phyloP scores from a whole-genome alignment of 35 echinoderm and acorn worm genomes.

The Holothuria glaberrima region DNA sequence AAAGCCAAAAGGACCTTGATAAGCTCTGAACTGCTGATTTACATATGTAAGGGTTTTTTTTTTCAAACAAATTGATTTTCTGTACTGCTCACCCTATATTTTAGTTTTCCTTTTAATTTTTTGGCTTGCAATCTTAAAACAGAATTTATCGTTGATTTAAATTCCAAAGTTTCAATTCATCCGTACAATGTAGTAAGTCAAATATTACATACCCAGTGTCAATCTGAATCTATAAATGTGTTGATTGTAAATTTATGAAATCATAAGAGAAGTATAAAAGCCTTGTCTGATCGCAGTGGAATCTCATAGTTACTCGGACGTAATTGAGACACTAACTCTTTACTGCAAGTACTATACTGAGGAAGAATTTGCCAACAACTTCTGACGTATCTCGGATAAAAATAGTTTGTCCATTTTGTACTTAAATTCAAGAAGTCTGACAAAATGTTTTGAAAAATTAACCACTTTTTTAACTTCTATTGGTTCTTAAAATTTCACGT shows the following conservation, averaged over 20 bases:
- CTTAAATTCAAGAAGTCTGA: neutral
- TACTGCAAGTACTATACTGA: neutral
- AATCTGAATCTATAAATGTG: neutral
- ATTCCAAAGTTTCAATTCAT: neutral
- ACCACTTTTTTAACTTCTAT: no score
- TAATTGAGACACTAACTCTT: neutral
- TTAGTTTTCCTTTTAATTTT: neutral
- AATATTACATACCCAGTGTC: no score
- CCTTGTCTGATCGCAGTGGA: neutral
- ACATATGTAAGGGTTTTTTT: neutral
- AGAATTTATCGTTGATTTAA: neutral
- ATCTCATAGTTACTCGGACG: no score
- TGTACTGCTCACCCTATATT: neutral
- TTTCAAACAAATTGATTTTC: neutral
- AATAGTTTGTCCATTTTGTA: no score
- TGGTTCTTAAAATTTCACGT: no score
- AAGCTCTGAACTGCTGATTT: no score
- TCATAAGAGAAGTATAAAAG: no score
- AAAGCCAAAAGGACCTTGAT: neutral
- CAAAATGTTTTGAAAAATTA: constrained; percentile 1
- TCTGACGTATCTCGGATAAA: no score
- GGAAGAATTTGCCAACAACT: no score
- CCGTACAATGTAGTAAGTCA: neutral
- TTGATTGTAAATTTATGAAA: constrained; percentile 4
- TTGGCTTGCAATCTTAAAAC: neutral